A percentile compares a stretch with the other conserved stretches of the same genome.
phyloP scores from a whole-genome alignment of 37 sponge, comb jelly and placozoan species.

The Theonella swinhoei region DNA sequence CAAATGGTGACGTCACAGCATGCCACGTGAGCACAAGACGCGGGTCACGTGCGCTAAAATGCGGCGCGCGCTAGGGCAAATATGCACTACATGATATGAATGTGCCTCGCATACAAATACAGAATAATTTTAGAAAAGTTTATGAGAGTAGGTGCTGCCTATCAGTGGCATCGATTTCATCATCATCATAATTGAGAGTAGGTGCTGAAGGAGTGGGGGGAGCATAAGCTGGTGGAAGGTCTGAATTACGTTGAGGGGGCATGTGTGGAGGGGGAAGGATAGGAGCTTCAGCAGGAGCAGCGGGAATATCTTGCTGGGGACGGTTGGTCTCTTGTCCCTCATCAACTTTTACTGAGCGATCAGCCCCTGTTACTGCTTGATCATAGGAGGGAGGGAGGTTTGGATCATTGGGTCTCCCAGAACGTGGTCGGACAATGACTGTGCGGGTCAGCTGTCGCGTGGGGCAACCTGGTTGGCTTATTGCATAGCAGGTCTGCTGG shows the following conservation, averaged over 20 bases:
- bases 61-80: too few species aligned
- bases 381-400: slow-evolving; percentile 66
- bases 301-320: neutral
- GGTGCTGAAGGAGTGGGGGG: neutral
- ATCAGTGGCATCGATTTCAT: slow-evolving; percentile 4
- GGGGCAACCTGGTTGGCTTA: slow-evolving; percentile 26
- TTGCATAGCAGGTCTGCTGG: slow-evolving; percentile 33
- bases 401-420: slow-evolving; percentile 26
- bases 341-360: slow-evolving; percentile 43
- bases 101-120: too few species aligned
- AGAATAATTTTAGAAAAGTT: too few species aligned
- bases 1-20: neutral
- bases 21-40: too few species aligned
- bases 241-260: neutral
- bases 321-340: neutral
- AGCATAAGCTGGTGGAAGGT: neutral
- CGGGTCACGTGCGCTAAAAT: too few species aligned
- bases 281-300: neutral
- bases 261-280: neutral
- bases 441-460: slow-evolving; percentile 36
- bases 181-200: neutral
- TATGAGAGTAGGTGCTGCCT: neutral
- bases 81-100: neutral
- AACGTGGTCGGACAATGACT: slow-evolving; percentile 13
- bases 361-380: slow-evolving; percentile 50